Base-by-base conservation (phyloP, 2,888 invertebrate species). In the Hydriomena furcata region DNA sequence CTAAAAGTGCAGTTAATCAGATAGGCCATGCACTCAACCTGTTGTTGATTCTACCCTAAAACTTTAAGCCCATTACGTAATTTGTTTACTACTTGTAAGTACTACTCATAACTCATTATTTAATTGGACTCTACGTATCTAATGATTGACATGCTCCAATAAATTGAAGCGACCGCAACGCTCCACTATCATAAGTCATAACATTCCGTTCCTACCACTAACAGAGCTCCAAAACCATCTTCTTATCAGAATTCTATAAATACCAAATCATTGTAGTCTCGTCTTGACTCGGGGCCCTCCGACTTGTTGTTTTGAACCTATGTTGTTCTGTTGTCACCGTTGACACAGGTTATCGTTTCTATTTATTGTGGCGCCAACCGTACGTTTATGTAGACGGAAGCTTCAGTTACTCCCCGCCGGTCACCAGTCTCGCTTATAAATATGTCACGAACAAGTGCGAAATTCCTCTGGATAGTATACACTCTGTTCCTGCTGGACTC, bases 301-400 rank as follows among this genome's bases (percentile, higher is more conserved):
- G 66, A 75, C 80, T 79, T 86, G 85, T 87, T 88, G 84, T 88
- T 88, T 83, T 87, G 84, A 84, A 86, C 84, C 84, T 77, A 77
- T 76, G 75, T 73, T 76, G 68, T 76, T 76, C 74, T 78, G 76
- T 81, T 75, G 76, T 77, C 75, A 76, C 71, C 71, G 77, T 81
- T 84, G 83, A 87, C 83, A 84, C 79, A 82, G 84, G 88, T 85
- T 89, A 88, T 88, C 88, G 63, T 65, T 66, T 80, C 73, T 85
- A 84, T 86, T 85, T 87, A 82, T 79, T 83, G 76, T 76, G 74
- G 64, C 75, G 76, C 71, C 70, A 62, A 63, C 68, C 69, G 60
- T 55, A 65, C 57, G 68, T 61, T 62, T 67, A 72, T 66, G 73
- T 73, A 84, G 79, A 84, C 82, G 86, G 84, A 84, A 84, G 77